Evolutionary conservation across 2,113 vertebrate species (phyloP), one percentile per base, ranked within the genome.

Genomic region (Oryzias melastigma): DNA sequence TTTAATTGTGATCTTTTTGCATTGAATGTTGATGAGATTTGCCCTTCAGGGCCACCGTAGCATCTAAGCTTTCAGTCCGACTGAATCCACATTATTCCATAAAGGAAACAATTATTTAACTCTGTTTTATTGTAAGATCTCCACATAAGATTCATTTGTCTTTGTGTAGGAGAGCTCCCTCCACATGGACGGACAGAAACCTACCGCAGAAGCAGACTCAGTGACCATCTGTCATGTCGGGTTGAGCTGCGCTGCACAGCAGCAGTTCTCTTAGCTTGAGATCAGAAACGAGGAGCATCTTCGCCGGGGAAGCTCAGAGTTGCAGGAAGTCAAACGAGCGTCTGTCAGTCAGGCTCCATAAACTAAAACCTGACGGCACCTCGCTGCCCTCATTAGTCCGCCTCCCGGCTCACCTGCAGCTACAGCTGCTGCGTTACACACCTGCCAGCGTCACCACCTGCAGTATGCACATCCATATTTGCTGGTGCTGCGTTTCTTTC

Each of bases 271-370:
- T 41, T 45, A 52, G 2, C 52, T 44, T 25, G 29, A 47, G 50
- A 18, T 75, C 47, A 57, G 24, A 49, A 40, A 52, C 40, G 16
- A 58, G 67, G 58, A 59, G 45, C 14, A 3, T 4, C 65, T 65
- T 66, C 71, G 68, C 45, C 47, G 24, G 64, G 29, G 40, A 66
- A 68, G 42, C 54, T 65, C 4, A 4, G 41, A 63, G 63, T 52
- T 7, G 54, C 18, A 19, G 60, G 72, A 57, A 81, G 78, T 83
- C 78, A 86, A 73, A 70, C 5, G 62, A 62, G 59, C 80, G 58
- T 73, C 83, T 73, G 83, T 75, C 80, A 73, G 66, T 76, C 75
- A 72, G 75, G 73, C 60, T 83, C 69, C 70, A 68, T 14, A 35
- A 82, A 68, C 65, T 4, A 25, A 64, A 65, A 59, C 65, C 80